Percentiles rank a stretch among this genome's conserved stretches.
phyloP scores from a whole-genome alignment of 2,113 vertebrate species.

The Cyanoderma ruficeps region DNA sequence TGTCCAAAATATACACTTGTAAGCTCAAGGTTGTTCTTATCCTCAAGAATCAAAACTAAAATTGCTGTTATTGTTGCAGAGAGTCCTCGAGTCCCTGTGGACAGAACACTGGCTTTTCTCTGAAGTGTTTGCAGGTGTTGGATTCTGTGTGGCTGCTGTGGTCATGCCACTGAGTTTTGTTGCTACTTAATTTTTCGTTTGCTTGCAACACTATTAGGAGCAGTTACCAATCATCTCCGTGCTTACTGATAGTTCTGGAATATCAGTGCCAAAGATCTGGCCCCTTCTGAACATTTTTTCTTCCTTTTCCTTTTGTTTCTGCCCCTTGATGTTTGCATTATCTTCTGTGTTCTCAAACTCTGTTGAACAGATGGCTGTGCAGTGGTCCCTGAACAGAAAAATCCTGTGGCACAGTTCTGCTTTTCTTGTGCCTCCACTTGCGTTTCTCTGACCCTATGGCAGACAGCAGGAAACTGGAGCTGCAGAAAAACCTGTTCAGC shows the following conservation, averaged over 20 bases:
- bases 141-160: not conserved
- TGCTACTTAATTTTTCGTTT: not conserved
- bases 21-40: not conserved
- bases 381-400: not conserved
- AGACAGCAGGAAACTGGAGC: not conserved
- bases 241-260: not conserved
- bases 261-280: not conserved
- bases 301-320: not conserved
- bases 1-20: not conserved
- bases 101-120: not conserved
- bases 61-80: not conserved
- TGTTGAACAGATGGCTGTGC: not conserved
- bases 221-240: not conserved
- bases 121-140: not conserved
- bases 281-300: not conserved
- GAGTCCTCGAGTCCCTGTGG: not conserved
- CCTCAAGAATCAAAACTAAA: not conserved
- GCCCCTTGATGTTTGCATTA: not conserved
- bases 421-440: not conserved
- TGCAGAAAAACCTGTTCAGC: not conserved
- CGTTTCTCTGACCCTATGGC: fast-evolving
- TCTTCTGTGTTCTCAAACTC: not conserved
- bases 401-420: not conserved
- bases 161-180: not conserved
- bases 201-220: not conserved